Evolutionary conservation across 2,797 vertebrate species (phyloP), one percentile per base, ranked within the genome.

Genomic region (Sebastes taczanowskii): DNA sequence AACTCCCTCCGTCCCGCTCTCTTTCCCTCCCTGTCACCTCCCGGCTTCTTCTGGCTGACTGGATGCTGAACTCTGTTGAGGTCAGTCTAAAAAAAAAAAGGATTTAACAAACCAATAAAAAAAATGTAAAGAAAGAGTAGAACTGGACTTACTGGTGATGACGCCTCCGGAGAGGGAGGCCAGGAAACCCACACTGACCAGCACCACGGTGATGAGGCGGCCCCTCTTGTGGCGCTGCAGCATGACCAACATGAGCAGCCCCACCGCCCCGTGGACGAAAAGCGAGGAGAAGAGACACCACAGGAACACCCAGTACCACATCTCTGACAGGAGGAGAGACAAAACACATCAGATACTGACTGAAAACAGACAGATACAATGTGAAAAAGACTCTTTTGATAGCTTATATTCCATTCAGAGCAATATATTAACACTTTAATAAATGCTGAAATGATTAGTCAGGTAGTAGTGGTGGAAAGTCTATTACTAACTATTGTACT

Each of bases 261-360:
- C 98, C 71, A 96, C 96, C 59, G 96, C 97, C 78, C 97, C 96
- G 76, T 99, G 97, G 89, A 99, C 95, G 77, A 99, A 97, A 89
- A 99, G 97, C 71, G 98, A 99, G 77, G 98, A 99, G 97, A 99
- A 99, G 88, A 99, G 97, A 88, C 97, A 97, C 98, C 98, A 99
- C 75, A 99, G 98, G 95, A 99, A 99, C 92, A 99, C 96, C 97
- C 98, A 99, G 96, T 99, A 99, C 98, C 98, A 99, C 95, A 96
- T 96, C 89, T 95, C 95, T 96, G 91, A 46, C 2, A 22, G 3
- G 27, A 6, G 60, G 59, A 58, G 8, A 84, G 8, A 84, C 10
- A 63, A 7, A 56, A 64, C 42, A 77, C 29, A 84, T 71, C 65
- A 69, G 32, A 79, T 2, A 76, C 66, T 7, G 18, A 59, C 16